Base-by-base conservation (phyloP, 2,797 vertebrate species). In the Propithecus deckenii region DNA sequence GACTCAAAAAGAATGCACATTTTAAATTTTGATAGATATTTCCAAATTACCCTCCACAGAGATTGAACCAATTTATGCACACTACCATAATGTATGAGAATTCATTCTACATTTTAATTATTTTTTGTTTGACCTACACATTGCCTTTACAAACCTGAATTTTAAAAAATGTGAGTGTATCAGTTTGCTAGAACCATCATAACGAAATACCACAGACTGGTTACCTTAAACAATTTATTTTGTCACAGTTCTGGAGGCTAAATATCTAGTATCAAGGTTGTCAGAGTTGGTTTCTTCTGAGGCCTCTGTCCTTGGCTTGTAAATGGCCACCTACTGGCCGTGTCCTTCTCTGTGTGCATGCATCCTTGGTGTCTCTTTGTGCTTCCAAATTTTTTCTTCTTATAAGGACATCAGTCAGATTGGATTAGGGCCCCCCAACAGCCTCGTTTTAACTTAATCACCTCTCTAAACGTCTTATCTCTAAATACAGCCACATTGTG, bases 21-120 rank as follows among this genome's bases (percentile, higher is more conserved):
- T 75, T 87, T 50, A 12, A 78, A 95, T 92, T 86, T 85, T 85
- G 23, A 67, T 57, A 85, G 65, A 50, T 88, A 74, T 91, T 95
- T 88, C 63, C 87, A 92, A 87, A 87, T 72, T 74, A 55, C 9
- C 35, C 28, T 92, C 35, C 48, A 71, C 30, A 71, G 52, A 65
- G 30, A 23, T 50, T 57, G 72, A 94, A 65, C 11, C 50, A 50
- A 50, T 81, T 85, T 85, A 43, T 69, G 8, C 4, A 74, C 8
- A 71, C 41, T 92, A 35, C n/a, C 22, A 41, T 80, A 43, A 57
- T 28, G 12, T 38, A 30, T 89, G 57, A 74, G 71, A 88, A 15
- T 69, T 72, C 5, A 43, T 89, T 69, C 25, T 48, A 83, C 25
- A 78, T 41, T 61, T 71, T 57, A 80, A n/a, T 12, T 20, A 50